phyloP scores from a whole-genome alignment of 2,113 vertebrate species.

The Cricetomys ansorgei region DNA sequence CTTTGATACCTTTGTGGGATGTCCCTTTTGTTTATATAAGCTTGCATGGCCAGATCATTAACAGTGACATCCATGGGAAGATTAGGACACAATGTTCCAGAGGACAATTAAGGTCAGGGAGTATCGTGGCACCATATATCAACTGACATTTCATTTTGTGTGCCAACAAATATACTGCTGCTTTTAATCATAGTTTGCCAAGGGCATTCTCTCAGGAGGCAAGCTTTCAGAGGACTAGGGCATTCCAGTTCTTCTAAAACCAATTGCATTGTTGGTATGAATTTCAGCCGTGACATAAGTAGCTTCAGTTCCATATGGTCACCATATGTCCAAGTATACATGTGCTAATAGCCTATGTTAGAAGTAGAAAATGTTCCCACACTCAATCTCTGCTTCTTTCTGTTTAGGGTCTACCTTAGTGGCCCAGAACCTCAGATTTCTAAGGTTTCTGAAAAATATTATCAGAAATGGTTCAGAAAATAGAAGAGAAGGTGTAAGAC shows the following conservation, averaged over 20 bases:
- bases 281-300: constrained; percentile 58
- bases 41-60: constrained; percentile 35
- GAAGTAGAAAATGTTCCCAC: constrained; percentile 43
- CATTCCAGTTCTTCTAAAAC: constrained; percentile 11
- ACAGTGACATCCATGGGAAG: neutral
- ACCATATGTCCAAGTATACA: constrained; percentile 29
- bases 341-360: constrained; percentile 48
- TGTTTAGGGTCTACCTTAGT: neutral
- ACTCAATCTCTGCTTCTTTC: neutral
- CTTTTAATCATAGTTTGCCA: constrained; percentile 47
- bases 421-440: neutral
- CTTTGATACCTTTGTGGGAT: neutral
- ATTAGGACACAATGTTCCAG: constrained; percentile 38
- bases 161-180: constrained; percentile 32
- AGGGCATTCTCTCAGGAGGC: constrained; percentile 9
- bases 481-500: neutral
- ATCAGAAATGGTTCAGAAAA: neutral
- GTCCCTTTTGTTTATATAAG: constrained; percentile 43
- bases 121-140: neutral
- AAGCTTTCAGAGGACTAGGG: neutral
- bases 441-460: constrained; percentile 9
- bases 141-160: constrained; percentile 58
- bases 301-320: constrained; percentile 58
- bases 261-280: constrained; percentile 16
- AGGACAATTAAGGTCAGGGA: constrained; percentile 54